Evolutionary conservation across 2,113 vertebrate species (phyloP), one percentile per base, ranked within the genome.

Genomic region (Edolisoma coerulescens): DNA sequence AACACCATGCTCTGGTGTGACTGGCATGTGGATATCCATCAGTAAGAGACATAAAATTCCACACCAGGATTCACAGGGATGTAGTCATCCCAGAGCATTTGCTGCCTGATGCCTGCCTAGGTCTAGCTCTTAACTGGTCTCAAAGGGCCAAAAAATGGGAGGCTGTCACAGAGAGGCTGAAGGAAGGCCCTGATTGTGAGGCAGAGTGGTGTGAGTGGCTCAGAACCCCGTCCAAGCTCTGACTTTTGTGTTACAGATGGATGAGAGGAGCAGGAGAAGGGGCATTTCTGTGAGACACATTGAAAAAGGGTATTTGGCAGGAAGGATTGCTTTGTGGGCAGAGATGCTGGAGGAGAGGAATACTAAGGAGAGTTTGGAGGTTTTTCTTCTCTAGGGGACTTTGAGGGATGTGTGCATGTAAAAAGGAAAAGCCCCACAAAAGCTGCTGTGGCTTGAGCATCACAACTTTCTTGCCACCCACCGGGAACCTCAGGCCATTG

Each of bases 221-320:
- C 45, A 27, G 45, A 6, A 2, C 3, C 41, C 41, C 0, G 0
- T 6, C 37, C 44, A 27, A 49, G 59, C 2, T 0, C 41, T 0
- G 1, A 23, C 39, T 30, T 60, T 19, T 54, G 39, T 53, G 33
- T 44, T 47, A 15, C 16, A 41, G 39, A 10, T 16, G 75, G 53
- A 6, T 26, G 61, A 75, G 41, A 33, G 65, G 47, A 87, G 60
- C 16, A 11, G 26, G 65, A 45, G 15, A 68, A 39, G n/a, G 5
- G 63, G 32, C 13, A 39, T 83, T 89, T 80, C 53, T 64, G 45
- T 6, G 37, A 56, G 33, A 22, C 9, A 0, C 16, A 0, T 0
- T 12, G 61, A 17, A 49, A 35, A 28, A 15, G 39, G 18, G 15
- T 53, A 1, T 76, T 80, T 52, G 89, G 63, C 76, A 54, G 50